Percentiles rank a stretch among this genome's conserved stretches.
Conservation (phyloP, 2,797 vertebrate genomes). For the Clarias laeviceps region DNA sequence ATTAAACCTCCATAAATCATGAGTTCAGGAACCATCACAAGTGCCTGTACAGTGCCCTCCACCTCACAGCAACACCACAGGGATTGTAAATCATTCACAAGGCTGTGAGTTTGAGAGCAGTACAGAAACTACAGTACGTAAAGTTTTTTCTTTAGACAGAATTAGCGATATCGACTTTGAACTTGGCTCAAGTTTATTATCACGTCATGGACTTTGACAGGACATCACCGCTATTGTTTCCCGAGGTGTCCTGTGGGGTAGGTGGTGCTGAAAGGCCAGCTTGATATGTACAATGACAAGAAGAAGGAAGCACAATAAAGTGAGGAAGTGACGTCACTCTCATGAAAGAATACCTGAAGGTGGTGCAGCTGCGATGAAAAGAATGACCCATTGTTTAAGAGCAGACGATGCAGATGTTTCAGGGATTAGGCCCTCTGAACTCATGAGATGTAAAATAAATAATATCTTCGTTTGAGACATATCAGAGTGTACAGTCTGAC, state of each 20-base stretch:
- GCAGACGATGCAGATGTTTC: conserved; percentile 20
- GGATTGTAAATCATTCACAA: conserved; percentile 65
- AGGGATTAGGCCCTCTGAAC: background rate
- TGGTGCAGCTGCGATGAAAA: conserved; percentile 34
- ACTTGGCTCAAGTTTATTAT: background rate
- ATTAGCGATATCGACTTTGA: background rate
- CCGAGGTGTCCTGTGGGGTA: background rate
- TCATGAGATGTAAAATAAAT: conserved; percentile 7
- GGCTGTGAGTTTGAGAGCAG: conserved; percentile 42
- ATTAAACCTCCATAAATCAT: conserved; percentile 60
- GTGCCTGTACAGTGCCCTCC: conserved; percentile 15
- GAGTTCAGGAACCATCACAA: conserved; percentile 47
- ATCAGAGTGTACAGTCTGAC: background rate
- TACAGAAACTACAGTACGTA: conserved; percentile 1
- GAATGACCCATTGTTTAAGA: conserved; percentile 37
- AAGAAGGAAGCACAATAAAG: conserved; percentile 39
- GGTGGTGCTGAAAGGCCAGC: background rate
- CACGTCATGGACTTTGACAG: background rate
- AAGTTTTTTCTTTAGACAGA: conserved; percentile 31
- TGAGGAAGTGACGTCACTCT: conserved; percentile 48
- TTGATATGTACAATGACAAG: conserved; percentile 21
- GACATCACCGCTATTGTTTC: conserved; percentile 34
- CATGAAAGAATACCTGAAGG: conserved; percentile 40
- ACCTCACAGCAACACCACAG: conserved; percentile 37
- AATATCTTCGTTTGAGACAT: background rate